These are phyloP conservation scores for Meloidogyne hapla DNA, from an alignment of 1,140 invertebrate species.

Conservation along the genomic window DNA sequence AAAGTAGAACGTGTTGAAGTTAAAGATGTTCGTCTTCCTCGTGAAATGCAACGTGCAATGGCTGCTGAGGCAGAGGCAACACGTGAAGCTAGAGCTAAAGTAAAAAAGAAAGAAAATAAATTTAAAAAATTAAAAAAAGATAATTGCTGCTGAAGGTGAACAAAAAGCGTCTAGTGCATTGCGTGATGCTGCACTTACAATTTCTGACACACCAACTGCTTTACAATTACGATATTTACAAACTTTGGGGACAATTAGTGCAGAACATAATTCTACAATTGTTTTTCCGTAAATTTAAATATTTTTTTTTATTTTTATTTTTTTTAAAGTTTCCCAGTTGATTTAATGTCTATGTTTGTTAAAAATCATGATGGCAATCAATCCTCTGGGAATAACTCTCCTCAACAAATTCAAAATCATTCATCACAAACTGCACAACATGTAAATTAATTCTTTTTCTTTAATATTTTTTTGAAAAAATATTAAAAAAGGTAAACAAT, in stretches of 20 bases:
- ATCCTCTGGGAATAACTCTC: neutral
- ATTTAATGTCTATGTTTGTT: neutral
- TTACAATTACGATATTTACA: constrained; percentile 74
- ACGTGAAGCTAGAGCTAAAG: constrained; percentile 56
- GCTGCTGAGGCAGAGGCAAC: constrained; percentile 65
- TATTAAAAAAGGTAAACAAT: neutral
- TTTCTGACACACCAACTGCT: constrained; percentile 76
- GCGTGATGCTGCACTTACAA: constrained; percentile 64
- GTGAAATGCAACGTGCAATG: constrained; percentile 66
- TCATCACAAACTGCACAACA: neutral
- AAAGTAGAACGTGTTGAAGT: constrained; percentile 92
- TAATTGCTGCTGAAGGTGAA: constrained; percentile 66
- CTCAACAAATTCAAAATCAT: neutral
- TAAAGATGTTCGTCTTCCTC: constrained; percentile 69
- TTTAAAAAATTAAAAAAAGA: neutral
- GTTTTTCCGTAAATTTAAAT: constrained; percentile 58
- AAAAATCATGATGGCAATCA: neutral
- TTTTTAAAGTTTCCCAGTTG: neutral
- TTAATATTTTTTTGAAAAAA: too few relatives aligned
- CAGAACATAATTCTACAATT: constrained; percentile 66
- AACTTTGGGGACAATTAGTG: constrained; percentile 66
- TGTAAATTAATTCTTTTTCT: neutral
- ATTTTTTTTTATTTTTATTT: neutral
- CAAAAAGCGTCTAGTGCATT: constrained; percentile 64
- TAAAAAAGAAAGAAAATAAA: neutral